Evolutionary conservation across 1,140 invertebrate species (phyloP).

Genomic region (Psilanteris sp.): DNA sequence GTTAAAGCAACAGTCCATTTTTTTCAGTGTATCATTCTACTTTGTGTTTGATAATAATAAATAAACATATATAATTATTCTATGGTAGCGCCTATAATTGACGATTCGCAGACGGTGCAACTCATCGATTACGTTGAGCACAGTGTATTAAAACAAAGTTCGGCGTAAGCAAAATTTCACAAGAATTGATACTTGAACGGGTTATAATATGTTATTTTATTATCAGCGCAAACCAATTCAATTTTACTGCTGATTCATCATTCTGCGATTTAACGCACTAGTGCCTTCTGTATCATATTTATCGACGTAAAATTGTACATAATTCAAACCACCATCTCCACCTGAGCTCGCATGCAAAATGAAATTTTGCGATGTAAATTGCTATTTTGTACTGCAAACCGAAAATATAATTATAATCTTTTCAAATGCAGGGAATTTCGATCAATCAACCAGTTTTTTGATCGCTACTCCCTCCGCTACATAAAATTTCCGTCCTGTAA

Average conservation of each 20-base stretch:
- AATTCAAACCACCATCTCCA: constrained; percentile 26
- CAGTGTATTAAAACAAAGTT: constrained; percentile 24
- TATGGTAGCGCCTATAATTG: no score
- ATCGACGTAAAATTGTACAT: constrained; percentile 53
- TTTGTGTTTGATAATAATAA: no score
- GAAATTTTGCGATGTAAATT: constrained; percentile 54
- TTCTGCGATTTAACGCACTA: constrained; percentile 42
- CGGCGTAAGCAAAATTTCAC: constrained; percentile 12
- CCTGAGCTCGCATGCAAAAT: constrained; percentile 36
- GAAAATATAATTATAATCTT: constrained; percentile 52
- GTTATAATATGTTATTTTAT: constrained; percentile 46
- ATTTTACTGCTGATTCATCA: constrained; percentile 50
- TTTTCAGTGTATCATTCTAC: no score
- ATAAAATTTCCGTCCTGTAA: no score
- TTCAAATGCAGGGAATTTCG: constrained; percentile 21
- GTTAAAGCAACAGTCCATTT: no score
- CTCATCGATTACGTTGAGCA: no score
- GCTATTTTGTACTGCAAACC: constrained; percentile 42
- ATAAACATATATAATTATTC: no score
- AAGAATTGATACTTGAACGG: constrained; percentile 25
- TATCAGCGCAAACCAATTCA: constrained; percentile 49
- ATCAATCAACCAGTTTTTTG: constrained; percentile 24
- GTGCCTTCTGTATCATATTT: constrained; percentile 51
- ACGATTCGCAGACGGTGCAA: no score
- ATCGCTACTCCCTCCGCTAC: background rate